Percentiles rank a stretch among this genome's conserved stretches.
These are phyloP conservation scores for Apomyelois bistriatella DNA, from an alignment of 2,888 invertebrate genomes.

Conservation along the genomic window DNA sequence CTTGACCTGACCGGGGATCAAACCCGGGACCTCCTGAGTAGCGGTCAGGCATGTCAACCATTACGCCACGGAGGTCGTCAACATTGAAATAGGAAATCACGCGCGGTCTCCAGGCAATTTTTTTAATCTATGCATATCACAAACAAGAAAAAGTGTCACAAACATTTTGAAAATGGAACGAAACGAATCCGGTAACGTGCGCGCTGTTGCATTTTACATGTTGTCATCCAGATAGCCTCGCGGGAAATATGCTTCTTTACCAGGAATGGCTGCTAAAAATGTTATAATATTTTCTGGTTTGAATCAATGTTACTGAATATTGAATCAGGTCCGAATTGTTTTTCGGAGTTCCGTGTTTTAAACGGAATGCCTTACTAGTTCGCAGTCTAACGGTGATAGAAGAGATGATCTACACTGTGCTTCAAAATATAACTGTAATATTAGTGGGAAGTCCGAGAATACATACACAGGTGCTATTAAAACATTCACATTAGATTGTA, in stretches of 20 bases:
- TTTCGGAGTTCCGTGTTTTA: neutral
- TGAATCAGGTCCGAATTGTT: neutral
- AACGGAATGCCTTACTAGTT: neutral
- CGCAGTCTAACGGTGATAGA: too few relatives aligned
- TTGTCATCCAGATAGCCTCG: constrained; percentile 2
- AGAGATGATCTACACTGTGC: too few relatives aligned
- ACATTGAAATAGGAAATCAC: too few relatives aligned
- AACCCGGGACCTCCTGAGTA: too few relatives aligned
- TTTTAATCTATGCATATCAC: neutral
- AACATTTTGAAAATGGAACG: constrained; percentile 1
- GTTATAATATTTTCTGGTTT: neutral
- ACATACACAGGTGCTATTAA: too few relatives aligned
- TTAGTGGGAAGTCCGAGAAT: too few relatives aligned
- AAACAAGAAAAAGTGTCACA: neutral
- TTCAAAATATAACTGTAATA: too few relatives aligned
- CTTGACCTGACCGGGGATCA: too few relatives aligned
- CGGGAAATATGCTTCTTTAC: constrained; percentile 1
- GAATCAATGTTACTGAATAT: neutral
- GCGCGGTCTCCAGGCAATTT: too few relatives aligned
- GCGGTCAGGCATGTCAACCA: too few relatives aligned
- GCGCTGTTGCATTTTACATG: constrained; percentile 6
- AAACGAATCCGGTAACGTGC: constrained; percentile 1
- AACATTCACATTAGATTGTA: too few relatives aligned
- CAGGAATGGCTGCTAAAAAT: neutral
- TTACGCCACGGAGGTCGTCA: too few relatives aligned